Percentiles rank a stretch among this genome's conserved stretches.
Conservation (phyloP, 2,797 vertebrate genomes). For the Epinephelus awoara region DNA sequence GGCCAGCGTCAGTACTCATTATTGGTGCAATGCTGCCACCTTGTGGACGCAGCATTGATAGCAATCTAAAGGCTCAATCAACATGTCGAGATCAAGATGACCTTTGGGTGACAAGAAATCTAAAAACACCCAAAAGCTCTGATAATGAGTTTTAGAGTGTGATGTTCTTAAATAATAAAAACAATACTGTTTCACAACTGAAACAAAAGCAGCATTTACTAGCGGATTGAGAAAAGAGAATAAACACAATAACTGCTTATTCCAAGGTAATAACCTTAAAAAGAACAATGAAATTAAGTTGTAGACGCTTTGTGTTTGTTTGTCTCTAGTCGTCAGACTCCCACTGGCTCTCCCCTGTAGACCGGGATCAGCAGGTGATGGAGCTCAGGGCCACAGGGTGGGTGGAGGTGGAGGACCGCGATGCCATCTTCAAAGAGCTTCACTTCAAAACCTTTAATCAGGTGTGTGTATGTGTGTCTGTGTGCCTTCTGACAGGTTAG, state of each 20-base stretch:
- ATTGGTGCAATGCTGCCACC: conserved; percentile 39
- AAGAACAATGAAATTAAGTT: neutral
- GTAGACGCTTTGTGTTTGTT: neutral
- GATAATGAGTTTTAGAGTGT: neutral
- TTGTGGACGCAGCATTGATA: conserved; percentile 29
- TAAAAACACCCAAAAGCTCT: neutral
- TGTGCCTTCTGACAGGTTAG: neutral
- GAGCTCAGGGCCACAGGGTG: conserved; percentile 92
- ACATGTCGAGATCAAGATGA: neutral
- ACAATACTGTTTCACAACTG: neutral
- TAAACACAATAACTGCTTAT: neutral
- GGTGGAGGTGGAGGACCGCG: conserved; percentile 89
- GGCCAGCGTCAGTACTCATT: neutral
- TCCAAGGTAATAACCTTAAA: neutral
- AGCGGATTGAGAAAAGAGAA: neutral
- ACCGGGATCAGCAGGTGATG: conserved; percentile 88
- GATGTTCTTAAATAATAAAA: neutral
- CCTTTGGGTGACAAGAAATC: too few species aligned
- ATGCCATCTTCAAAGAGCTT: conserved; percentile 96
- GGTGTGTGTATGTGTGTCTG: conserved; percentile 73
- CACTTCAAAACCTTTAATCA: conserved; percentile 96
- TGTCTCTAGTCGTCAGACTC: conserved; percentile 87
- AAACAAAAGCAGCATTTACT: neutral
- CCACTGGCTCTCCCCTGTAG: conserved; percentile 88
- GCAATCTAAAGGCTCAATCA: neutral